Evolutionary conservation across 2,888 invertebrate species (phyloP).

Genomic region (Lottia scabra): DNA sequence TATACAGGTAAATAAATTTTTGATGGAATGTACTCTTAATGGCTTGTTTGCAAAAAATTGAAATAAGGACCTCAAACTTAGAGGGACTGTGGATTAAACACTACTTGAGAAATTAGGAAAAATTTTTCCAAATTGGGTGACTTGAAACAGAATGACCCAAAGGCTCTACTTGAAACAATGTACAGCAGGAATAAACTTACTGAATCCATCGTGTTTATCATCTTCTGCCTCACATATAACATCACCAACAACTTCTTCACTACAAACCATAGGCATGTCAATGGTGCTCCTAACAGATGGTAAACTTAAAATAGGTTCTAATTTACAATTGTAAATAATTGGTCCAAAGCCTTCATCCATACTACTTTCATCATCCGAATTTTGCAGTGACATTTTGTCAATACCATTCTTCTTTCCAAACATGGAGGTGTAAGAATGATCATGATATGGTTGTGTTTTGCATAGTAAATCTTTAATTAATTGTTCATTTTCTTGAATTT

Average conservation of each 20-base stretch:
- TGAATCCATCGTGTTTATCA: conserved; percentile 28
- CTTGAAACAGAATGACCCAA: too few relatives aligned
- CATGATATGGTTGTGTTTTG: conserved; percentile 54
- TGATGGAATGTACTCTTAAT: too few relatives aligned
- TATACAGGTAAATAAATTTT: too few relatives aligned
- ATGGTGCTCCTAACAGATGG: conserved; percentile 34
- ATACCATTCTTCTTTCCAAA: conserved; percentile 50
- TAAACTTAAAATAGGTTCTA: conserved; percentile 34
- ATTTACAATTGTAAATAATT: conserved; percentile 14
- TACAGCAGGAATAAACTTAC: conserved; percentile 16
- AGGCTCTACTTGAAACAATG: not conserved
- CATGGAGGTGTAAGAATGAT: conserved; percentile 61
- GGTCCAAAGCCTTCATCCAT: conserved; percentile 17
- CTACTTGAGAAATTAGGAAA: too few relatives aligned
- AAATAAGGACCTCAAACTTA: too few relatives aligned
- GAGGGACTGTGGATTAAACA: too few relatives aligned
- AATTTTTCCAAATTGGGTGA: too few relatives aligned
- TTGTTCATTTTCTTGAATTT: conserved; percentile 55
- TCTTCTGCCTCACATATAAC: conserved; percentile 17
- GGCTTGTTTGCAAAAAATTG: too few relatives aligned
- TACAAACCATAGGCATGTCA: conserved; percentile 45
- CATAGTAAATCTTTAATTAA: conserved; percentile 52
- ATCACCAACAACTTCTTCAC: conserved; percentile 39
- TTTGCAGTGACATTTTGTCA: conserved; percentile 32
- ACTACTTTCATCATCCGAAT: conserved; percentile 32